Evolutionary conservation across 2,888 invertebrate species (phyloP), one percentile per base, ranked within the genome.

Genomic region (Artemia sinica): DNA sequence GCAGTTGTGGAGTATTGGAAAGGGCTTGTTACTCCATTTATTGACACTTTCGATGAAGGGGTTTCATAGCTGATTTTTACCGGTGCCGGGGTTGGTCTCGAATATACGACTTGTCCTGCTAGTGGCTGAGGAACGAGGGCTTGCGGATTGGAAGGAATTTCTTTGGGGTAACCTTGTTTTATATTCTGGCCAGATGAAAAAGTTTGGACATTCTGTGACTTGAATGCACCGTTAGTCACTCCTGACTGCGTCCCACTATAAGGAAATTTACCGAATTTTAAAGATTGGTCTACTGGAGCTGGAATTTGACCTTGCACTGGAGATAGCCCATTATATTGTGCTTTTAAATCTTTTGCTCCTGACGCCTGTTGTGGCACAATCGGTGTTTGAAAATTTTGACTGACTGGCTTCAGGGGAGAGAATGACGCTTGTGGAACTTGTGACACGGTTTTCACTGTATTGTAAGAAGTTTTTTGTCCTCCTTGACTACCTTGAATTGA

Each of bases 31-130:
- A 14, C n/a, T n/a, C 58, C 9, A 14, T 58, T 58, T n/a, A 58
- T 58, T n/a, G 14, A n/a, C 58, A 58, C 58, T 58, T 58, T 58
- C n/a, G 58, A 58, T n/a, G 58, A 8, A 7, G 14, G 58, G n/a
- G 58, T 58, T 58, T 58, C 58, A 58, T 58, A 58, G 14, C n/a
- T 14, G 14, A 58, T 14, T n/a, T 58, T 58, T 8, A 58, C 58
- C 7, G 58, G 58, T 14, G 58, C 58, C 8, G 58, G 58, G n/a
- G 58, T 58, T 58, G 58, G 58, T 58, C 58, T 58, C 14, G 58
- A 7, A n/a, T 14, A n/a, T 58, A 14, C 8, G 58, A 14, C n/a
- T n/a, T n/a, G 58, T 58, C 14, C 14, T 58, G 58, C 14, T 14
- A 9, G 1, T 58, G n/a, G 9, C 9, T 7, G n/a, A 14, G n/a